Conservation (phyloP, 2,888 invertebrate species). For the Eremobia ochroleuca region DNA sequence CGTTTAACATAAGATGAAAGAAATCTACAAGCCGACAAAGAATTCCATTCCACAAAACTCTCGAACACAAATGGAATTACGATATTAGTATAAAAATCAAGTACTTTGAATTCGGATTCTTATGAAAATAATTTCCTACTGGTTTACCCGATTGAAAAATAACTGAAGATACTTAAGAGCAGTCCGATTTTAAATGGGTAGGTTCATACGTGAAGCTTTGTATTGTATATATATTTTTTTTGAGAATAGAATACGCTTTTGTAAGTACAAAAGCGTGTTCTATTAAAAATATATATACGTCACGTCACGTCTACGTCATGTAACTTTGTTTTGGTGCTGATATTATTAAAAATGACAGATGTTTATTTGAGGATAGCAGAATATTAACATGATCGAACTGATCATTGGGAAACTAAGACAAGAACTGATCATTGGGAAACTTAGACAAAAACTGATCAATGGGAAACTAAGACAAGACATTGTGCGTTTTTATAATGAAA, state of each 20-base stretch:
- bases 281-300: no score
- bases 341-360: background rate
- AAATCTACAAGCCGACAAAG: conserved; percentile 28
- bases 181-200: background rate
- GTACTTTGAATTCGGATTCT: conserved; percentile 26
- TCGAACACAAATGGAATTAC: conserved; percentile 38
- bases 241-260: background rate
- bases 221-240: background rate
- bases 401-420: background rate
- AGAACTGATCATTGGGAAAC: background rate
- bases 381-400: background rate
- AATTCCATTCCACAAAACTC: conserved; percentile 28
- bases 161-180: background rate
- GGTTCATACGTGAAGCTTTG: background rate
- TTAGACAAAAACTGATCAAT: background rate
- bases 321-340: background rate
- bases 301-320: no score
- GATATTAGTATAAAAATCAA: conserved; percentile 32
- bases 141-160: conserved; percentile 1
- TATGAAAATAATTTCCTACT: conserved; percentile 14
- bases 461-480: background rate
- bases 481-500: no score
- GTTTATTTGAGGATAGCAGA: background rate
- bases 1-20: conserved; percentile 33
- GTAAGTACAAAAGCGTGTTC: no score